Conservation (phyloP, 2,113 vertebrate genomes). For the Myocastor coypus region DNA sequence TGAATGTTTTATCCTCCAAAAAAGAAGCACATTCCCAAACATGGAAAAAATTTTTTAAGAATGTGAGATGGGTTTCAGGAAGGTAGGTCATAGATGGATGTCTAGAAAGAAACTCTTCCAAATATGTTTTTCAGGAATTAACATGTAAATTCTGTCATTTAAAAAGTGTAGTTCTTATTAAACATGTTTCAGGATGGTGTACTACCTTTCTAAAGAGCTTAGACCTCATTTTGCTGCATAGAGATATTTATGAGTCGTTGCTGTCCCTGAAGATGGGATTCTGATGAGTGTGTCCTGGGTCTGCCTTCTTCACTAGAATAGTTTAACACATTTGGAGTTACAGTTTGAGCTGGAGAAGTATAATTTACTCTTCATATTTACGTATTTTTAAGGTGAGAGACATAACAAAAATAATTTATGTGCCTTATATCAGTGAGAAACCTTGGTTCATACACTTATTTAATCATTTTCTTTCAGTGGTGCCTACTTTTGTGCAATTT, state of each 20-base stretch:
- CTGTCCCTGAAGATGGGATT: not conserved
- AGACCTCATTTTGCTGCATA: not conserved
- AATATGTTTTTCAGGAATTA: not conserved
- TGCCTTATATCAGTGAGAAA: not conserved
- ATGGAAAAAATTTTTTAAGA: not conserved
- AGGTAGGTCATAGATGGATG: not conserved
- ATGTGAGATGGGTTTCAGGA: not conserved
- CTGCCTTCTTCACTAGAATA: not conserved
- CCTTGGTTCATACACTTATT: not conserved
- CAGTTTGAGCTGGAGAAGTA: not conserved
- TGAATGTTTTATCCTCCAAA: not conserved
- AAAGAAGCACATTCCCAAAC: not conserved
- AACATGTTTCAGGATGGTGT: not conserved
- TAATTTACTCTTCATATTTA: not conserved
- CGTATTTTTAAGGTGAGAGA: slow-evolving; percentile 25
- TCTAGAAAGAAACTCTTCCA: not conserved
- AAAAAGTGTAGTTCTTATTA: not conserved
- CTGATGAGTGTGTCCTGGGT: not conserved
- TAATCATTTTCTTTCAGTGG: not conserved
- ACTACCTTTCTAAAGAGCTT: not conserved
- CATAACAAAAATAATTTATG: not conserved
- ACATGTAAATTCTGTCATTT: not conserved
- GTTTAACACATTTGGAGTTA: not conserved
- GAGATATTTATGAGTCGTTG: not conserved
- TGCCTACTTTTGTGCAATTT: not conserved